Evolutionary conservation across 1,140 invertebrate genomes (phyloP).

Genomic region (Drosophila aff.): DNA sequence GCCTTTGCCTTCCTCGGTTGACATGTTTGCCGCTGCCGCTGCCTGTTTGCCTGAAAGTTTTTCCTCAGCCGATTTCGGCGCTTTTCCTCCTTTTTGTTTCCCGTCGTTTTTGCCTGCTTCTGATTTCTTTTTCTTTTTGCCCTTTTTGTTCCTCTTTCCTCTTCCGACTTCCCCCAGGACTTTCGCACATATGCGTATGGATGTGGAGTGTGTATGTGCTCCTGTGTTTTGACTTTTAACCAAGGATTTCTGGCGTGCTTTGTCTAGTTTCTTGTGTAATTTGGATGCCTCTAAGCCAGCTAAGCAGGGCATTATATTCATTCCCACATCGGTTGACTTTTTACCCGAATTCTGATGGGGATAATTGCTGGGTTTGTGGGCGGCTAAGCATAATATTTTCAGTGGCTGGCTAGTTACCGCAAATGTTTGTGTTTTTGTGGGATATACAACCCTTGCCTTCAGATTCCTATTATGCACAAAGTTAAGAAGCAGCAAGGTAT

Average conservation of each 20-base stretch:
- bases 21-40: conserved; percentile 30
- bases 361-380: conserved; percentile 34
- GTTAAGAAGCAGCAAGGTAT: neutral
- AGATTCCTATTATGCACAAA: neutral
- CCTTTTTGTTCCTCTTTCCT: neutral
- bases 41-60: conserved; percentile 56
- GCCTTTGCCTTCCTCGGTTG: conserved; percentile 22
- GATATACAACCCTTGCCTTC: neutral
- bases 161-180: conserved; percentile 18
- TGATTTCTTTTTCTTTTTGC: conserved; percentile 5
- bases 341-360: conserved; percentile 23
- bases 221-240: conserved; percentile 56
- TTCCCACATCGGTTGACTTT: conserved; percentile 34
- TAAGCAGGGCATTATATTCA: conserved; percentile 45
- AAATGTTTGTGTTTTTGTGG: conserved; percentile 7
- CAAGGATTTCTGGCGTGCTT: conserved; percentile 31
- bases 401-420: conserved; percentile 1
- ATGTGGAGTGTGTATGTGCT: neutral
- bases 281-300: conserved; percentile 33
- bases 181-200: conserved; percentile 13
- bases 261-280: conserved; percentile 41
- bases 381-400: conserved; percentile 28
- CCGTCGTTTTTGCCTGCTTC: conserved; percentile 7
- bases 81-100: conserved; percentile 50
- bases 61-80: conserved; percentile 26